Conservation (phyloP, 1,140 invertebrate species). For the Chrysoperla carnea region DNA sequence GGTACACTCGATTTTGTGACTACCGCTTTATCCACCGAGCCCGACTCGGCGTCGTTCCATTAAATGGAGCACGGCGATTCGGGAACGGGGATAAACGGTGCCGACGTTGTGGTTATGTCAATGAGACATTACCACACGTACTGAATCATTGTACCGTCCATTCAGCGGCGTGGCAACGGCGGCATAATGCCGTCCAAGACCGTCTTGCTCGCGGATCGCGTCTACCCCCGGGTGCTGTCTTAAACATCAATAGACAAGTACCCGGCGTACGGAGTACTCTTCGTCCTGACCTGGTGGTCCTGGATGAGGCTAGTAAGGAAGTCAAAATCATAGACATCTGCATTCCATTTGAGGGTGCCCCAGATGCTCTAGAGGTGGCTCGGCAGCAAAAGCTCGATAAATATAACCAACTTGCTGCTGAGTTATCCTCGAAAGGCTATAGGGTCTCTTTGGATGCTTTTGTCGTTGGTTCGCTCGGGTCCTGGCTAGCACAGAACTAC, state of each 20-base stretch:
- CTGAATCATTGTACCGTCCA: constrained; percentile 12
- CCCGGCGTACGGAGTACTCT: constrained; percentile 3
- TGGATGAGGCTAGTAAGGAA: constrained; percentile 7
- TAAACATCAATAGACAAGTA: not conserved
- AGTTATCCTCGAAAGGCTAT: constrained; percentile 1
- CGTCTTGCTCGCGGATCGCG: constrained; percentile 6
- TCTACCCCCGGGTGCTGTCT: not conserved
- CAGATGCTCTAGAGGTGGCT: constrained; percentile 6
- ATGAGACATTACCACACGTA: constrained; percentile 17
- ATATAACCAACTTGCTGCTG: constrained; percentile 9
- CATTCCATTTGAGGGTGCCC: constrained; percentile 20
- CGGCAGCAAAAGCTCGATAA: constrained; percentile 10
- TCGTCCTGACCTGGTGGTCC: constrained; percentile 16
- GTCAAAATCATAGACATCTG: constrained; percentile 17
- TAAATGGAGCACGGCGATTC: too few species aligned
- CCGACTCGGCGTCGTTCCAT: too few species aligned
- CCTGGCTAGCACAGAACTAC: constrained; percentile 13
- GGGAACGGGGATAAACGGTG: constrained; percentile 9
- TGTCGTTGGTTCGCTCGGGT: constrained; percentile 12
- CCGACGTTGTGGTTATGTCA: constrained; percentile 8
- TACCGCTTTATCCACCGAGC: not conserved
- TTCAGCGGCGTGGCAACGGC: constrained; percentile 1
- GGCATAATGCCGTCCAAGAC: constrained; percentile 1
- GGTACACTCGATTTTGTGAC: too few species aligned
- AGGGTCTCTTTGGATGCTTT: constrained; percentile 8